Base-by-base conservation (phyloP, 2,797 vertebrate genomes). In the Crocodylus rhombifer region DNA sequence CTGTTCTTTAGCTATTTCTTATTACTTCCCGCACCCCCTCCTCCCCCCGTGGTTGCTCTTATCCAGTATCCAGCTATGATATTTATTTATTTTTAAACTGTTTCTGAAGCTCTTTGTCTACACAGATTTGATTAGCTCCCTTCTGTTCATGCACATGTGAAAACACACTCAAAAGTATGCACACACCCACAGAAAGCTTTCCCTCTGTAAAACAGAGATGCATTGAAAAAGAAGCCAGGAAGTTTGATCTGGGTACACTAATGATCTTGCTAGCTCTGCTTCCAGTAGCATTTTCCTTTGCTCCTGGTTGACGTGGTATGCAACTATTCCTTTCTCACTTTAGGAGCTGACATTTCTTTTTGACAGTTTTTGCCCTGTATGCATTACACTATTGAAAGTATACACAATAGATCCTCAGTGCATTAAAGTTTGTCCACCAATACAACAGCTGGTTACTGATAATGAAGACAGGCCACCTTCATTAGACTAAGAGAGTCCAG, bases 181-280 rank as follows among this genome's bases (percentile, higher is more conserved):
- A 57, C n/a, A 82, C 62, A 64, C 15, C 14, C 57, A 36, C 11
- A 36, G 21, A 69, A 89, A 67, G 3, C 2, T 5, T 57, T 71
- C 71, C 51, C 3, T 82, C 90, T 88, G 6, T 77, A 82, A 92
- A 87, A 67, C 12, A 42, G 64, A 69, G 64, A 69, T 63, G 33
- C 7, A 26, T 79, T 2, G 58, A 16, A 26, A 87, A 60, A 71
- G 69, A 61, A 28, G 1, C 4, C 14, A 81, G 62, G 58, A 81
- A 82, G 14, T 5, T 8, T 77, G 10, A 75, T 42, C 55, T 15
- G 14, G 26, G 5, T 18, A 23, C 3, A 4, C 0, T 75, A 87
- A 78, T 63, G 55, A 73, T 51, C 18, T 80, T 84, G 36, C 2
- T 55, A 61, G 7, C 57, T 87, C 8, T 81, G 7, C 77, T 94